phyloP scores from a whole-genome alignment of 2,888 invertebrate species.

The Lysandra bellargus region DNA sequence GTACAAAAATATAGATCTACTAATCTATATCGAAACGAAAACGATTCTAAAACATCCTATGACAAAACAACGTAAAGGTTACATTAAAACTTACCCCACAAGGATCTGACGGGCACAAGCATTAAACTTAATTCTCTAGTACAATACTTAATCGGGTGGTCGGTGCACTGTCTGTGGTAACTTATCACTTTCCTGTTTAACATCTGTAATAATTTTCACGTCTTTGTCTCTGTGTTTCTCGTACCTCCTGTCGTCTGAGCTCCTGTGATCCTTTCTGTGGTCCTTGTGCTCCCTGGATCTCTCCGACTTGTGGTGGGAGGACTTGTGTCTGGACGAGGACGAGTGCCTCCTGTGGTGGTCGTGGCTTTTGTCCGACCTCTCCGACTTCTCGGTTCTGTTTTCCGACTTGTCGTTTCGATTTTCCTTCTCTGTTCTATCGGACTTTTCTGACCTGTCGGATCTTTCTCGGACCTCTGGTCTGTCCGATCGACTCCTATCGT shows the following conservation, averaged over 20 bases:
- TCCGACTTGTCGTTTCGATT: constrained; percentile 37
- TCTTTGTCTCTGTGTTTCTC: constrained; percentile 51
- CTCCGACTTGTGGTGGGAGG: constrained; percentile 56
- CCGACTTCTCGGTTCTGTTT: constrained; percentile 40
- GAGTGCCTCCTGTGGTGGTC: constrained; percentile 65
- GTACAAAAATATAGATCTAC: constrained; percentile 31
- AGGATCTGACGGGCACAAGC: constrained; percentile 35
- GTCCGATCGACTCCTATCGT: constrained; percentile 33
- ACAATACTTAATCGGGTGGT: constrained; percentile 60
- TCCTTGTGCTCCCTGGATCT: constrained; percentile 54
- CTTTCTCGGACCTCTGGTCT: constrained; percentile 26
- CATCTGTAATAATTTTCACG: constrained; percentile 40
- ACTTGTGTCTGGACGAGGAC: constrained; percentile 66
- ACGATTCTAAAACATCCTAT: constrained; percentile 23
- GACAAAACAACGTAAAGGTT: constrained; percentile 15
- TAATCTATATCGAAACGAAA: constrained; percentile 24
- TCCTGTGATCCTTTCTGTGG: constrained; percentile 59
- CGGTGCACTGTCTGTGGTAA: constrained; percentile 59
- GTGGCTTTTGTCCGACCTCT: constrained; percentile 47
- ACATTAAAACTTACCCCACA: constrained; percentile 32
- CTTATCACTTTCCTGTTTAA: constrained; percentile 49
- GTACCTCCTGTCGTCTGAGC: constrained; percentile 54
- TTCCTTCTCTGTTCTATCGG: constrained; percentile 38
- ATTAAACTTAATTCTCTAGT: constrained; percentile 27
- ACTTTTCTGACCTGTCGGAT: constrained; percentile 36